Base-by-base conservation (phyloP, 2,888 invertebrate species). In the Troides oblongomaculatus region DNA sequence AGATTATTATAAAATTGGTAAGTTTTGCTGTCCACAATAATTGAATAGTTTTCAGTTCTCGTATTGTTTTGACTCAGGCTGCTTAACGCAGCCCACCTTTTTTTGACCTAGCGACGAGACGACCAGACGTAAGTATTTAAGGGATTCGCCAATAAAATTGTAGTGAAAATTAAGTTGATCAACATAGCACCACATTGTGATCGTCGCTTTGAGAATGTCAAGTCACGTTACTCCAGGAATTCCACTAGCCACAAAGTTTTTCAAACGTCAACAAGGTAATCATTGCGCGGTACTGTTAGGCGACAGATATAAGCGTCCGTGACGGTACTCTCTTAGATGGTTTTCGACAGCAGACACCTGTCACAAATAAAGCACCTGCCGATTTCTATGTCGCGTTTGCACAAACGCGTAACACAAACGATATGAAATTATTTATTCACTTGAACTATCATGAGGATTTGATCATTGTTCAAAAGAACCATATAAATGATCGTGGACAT, bases 401-500 rank as follows among this genome's bases (percentile, higher is more conserved):
- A 77, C 75, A 76, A 74, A 72, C 74, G 76, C 71, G 75, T 75
- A 77, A 76, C 76, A 76, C 83, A 87, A 84, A 85, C 86, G 90
- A 91, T 91, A 90, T 91, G 90, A 89, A 83, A 79, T 79, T 84
- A 79, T 79, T 84, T 82, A 80, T 82, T 76, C 79, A 83, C 80
- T 83, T 85, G 87, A 87, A 87, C 85, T 85, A 83, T 86, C 85
- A 84, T 82, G 82, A 84, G 83, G 82, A 83, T 84, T 86, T 78
- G 79, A 78, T 82, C 81, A 80, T 78, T 76, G 91, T 91, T 91
- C 91, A 91, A 91, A 91, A 90, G 91, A 91, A 91, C 91, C 83
- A 81, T 90, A 88, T 83, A 88, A 82, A 87, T 85, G 88, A 88
- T 84, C 84, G 87, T 89, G 91, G 90, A 91, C 91, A 87, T 89